Evolutionary conservation across 2,888 invertebrate species (phyloP).

Genomic region (Agrilus biguttatus): DNA sequence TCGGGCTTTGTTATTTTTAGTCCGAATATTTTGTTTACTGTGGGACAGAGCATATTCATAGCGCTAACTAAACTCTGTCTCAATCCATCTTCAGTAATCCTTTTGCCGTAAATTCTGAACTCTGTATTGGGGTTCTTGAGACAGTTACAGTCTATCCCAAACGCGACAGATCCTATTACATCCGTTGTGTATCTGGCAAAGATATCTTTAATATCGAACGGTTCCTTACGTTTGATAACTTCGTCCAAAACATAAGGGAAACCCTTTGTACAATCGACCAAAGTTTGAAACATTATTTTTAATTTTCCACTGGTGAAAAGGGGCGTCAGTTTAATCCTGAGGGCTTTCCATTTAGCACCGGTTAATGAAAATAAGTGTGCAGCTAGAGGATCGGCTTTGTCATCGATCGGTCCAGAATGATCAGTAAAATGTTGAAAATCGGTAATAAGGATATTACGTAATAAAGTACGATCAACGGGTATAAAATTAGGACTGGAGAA

Average conservation of each 20-base stretch:
- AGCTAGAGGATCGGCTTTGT: conserved; percentile 19
- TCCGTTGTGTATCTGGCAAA: conserved; percentile 34
- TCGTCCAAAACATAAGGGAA: conserved; percentile 16
- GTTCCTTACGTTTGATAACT: conserved; percentile 10
- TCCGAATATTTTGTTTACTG: conserved; percentile 20
- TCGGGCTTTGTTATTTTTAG: conserved; percentile 11
- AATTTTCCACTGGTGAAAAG: conserved; percentile 33
- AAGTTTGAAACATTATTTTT: conserved; percentile 26
- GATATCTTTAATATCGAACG: conserved; percentile 30
- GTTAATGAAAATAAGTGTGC: conserved; percentile 18
- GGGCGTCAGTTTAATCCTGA: conserved; percentile 28
- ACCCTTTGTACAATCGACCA: conserved; percentile 18
- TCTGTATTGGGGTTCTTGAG: conserved; percentile 35
- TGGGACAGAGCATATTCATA: conserved; percentile 17
- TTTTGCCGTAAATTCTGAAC: conserved; percentile 19
- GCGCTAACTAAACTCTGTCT: conserved; percentile 25
- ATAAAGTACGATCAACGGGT: conserved; percentile 20
- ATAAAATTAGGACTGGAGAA: conserved; percentile 17
- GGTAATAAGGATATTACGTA: conserved; percentile 22
- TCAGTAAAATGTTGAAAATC: conserved; percentile 25
- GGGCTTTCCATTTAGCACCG: conserved; percentile 28
- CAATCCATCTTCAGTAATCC: conserved; percentile 19
- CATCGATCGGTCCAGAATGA: conserved; percentile 20
- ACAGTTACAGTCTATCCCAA: conserved; percentile 39
- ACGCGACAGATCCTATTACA: conserved; percentile 39